These are phyloP conservation scores for Drosophila flavopinicola DNA, from an alignment of 2,888 invertebrate genomes.

Conservation along the genomic window DNA sequence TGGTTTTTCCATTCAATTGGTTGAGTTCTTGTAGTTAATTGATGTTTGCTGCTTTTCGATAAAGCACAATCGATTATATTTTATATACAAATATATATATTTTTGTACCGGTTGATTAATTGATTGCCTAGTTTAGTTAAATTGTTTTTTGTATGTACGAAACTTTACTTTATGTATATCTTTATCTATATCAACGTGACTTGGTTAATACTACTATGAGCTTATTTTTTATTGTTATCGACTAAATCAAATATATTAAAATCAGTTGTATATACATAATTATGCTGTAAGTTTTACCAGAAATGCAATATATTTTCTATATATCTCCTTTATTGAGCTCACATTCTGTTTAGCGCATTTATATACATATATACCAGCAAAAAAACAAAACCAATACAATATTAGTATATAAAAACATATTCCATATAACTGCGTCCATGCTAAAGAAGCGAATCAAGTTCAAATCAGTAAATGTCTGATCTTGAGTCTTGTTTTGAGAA, in stretches of 20 bases:
- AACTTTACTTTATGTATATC: slow-evolving; percentile 52
- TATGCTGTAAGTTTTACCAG: slow-evolving; percentile 50
- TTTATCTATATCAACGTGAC: slow-evolving; percentile 56
- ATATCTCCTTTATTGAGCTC: slow-evolving; percentile 53
- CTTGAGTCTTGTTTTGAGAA: slow-evolving; percentile 44
- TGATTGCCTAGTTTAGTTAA: slow-evolving; percentile 71
- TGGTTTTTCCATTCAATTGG: slow-evolving; percentile 40
- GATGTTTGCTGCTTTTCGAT: slow-evolving; percentile 58
- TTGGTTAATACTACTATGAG: slow-evolving; percentile 57
- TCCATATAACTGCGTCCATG: slow-evolving; percentile 51
- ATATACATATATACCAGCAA: slow-evolving; percentile 47
- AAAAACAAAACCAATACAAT: slow-evolving; percentile 43
- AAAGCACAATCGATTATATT: slow-evolving; percentile 44
- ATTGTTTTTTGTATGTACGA: slow-evolving; percentile 70
- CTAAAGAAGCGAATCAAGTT: slow-evolving; percentile 19
- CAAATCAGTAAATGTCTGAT: slow-evolving; percentile 13
- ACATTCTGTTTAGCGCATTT: slow-evolving; percentile 71
- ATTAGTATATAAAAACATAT: slow-evolving; percentile 60
- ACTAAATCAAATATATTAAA: slow-evolving; percentile 61
- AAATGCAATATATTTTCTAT: slow-evolving; percentile 60
- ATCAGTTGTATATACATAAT: slow-evolving; percentile 68
- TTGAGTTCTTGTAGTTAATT: slow-evolving; percentile 61
- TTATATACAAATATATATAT: slow-evolving; percentile 44
- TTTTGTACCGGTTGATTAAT: slow-evolving; percentile 66
- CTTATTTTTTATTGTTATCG: slow-evolving; percentile 71